A percentile compares a stretch with the other conserved stretches of the same genome.
Evolutionary conservation across 2,888 invertebrate genomes (phyloP).

Genomic region (Drosophila hamatofila): DNA sequence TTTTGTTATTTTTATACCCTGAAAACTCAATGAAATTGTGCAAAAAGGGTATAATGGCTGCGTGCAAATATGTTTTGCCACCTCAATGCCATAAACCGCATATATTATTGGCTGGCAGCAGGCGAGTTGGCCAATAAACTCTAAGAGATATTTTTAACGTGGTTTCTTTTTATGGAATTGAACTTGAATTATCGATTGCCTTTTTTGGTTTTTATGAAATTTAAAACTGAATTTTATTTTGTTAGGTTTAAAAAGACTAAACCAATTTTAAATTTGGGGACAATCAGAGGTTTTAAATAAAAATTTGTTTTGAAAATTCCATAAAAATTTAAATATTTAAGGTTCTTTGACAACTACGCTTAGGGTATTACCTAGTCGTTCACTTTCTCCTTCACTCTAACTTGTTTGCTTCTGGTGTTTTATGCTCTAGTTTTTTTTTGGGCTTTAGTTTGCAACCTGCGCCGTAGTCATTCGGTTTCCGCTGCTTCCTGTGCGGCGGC

Average conservation of each 20-base stretch:
- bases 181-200: neutral
- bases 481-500: slow-evolving; percentile 63
- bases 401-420: slow-evolving; percentile 30
- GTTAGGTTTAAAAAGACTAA: neutral
- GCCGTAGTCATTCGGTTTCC: slow-evolving; percentile 75
- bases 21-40: neutral
- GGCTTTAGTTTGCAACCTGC: slow-evolving; percentile 55
- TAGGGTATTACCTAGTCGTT: neutral
- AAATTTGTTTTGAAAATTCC: too few relatives aligned
- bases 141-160: neutral
- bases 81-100: neutral
- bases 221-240: neutral
- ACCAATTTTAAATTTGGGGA: neutral
- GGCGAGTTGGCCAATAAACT: neutral
- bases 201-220: neutral
- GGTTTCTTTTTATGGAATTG: neutral
- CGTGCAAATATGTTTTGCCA: neutral
- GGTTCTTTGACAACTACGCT: too few relatives aligned
- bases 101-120: neutral
- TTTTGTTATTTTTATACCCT: slow-evolving; percentile 10
- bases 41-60: slow-evolving; percentile 9
- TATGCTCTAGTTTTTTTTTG: slow-evolving; percentile 2
- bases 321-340: too few relatives aligned
- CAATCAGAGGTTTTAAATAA: too few relatives aligned
- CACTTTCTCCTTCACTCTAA: slow-evolving; percentile 4